Base-by-base conservation (phyloP, 1,140 invertebrate species). In the Drosophila miranda region DNA sequence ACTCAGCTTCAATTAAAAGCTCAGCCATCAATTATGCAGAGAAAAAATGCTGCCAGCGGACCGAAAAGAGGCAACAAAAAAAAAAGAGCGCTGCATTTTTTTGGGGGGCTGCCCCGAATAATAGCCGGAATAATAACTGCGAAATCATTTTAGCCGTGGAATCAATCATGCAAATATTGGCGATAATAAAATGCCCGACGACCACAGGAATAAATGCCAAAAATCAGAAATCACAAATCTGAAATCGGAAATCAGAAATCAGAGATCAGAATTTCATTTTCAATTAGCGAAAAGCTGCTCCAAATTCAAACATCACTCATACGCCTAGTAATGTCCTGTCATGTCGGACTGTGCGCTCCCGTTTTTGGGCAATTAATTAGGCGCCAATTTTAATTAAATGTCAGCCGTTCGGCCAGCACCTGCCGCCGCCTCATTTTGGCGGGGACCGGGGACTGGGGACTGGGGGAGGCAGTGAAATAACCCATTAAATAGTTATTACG, bases 351-450 rank as follows among this genome's bases (percentile, higher is more conserved):
- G 51, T 49, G 58, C 51, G 72, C 45, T 59, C 52, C 48, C 51
- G 26, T 54, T 61, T 60, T 86, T 81, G 61, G 76, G 83, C 77
- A 60, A 86, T 84, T 86, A 84, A 84, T 84, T 84, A 81, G 76
- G 64, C 61, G 64, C 63, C 77, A 86, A 80, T 84, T 86, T 84
- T 84, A 84, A 84, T 84, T 86, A 84, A 86, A 84, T 80, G 68
- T 54, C 72, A 53, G 68, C 64, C 55, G 64, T 56, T 68, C 44
- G 49, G 23, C 51, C 64, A 51, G 54, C 70, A 68, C 62, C 68
- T 67, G 64, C 46, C 60, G 46, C 48, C 52, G 80, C 75, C 51
- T 75, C 55, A 44, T 62, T 42, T 42, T 28, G 53, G n/a, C 26
- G 26, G 41, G 43, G 60, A 53, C 19, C 45, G 53, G 43, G 66